Evolutionary conservation across 2,888 invertebrate species (phyloP).

Genomic region (Troglohyphantes excavatus): DNA sequence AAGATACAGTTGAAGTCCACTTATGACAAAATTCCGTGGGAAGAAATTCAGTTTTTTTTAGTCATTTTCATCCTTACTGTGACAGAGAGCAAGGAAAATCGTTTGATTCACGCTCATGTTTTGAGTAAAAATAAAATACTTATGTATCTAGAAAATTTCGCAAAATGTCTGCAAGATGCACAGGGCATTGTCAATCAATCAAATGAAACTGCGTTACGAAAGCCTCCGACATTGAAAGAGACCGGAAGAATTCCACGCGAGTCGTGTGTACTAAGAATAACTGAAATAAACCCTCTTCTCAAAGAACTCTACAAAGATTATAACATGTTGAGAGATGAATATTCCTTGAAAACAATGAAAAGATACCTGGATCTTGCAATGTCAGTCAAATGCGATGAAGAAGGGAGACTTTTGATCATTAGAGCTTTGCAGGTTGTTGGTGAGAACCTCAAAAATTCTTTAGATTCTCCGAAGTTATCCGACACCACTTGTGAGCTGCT

Average conservation of each 20-base stretch:
- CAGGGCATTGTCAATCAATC: too few species aligned
- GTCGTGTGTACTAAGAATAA: neutral
- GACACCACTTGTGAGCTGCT: neutral
- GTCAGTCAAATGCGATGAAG: neutral
- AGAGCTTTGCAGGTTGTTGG: constrained; percentile 43
- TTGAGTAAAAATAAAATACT: constrained; percentile 4
- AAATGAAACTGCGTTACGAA: too few species aligned
- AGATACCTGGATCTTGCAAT: neutral
- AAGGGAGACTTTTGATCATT: neutral
- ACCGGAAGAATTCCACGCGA: neutral
- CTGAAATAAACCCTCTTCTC: constrained; percentile 4
- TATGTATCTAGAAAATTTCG: constrained; percentile 1
- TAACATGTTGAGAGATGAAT: neutral
- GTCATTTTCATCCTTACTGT: neutral
- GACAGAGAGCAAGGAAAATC: neutral
- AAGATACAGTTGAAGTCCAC: constrained; percentile 14
- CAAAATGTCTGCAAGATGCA: neutral
- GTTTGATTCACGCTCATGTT: neutral
- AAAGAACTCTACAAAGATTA: constrained; percentile 34
- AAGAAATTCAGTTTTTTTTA: constrained; percentile 29
- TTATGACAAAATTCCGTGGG: constrained; percentile 19
- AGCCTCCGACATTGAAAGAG: too few species aligned
- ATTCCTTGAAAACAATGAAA: constrained; percentile 21
- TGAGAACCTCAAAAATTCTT: constrained; percentile 25
- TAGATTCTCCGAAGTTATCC: constrained; percentile 41